Conservation (phyloP, 2,113 vertebrate genomes). For the Pitta sordida region DNA sequence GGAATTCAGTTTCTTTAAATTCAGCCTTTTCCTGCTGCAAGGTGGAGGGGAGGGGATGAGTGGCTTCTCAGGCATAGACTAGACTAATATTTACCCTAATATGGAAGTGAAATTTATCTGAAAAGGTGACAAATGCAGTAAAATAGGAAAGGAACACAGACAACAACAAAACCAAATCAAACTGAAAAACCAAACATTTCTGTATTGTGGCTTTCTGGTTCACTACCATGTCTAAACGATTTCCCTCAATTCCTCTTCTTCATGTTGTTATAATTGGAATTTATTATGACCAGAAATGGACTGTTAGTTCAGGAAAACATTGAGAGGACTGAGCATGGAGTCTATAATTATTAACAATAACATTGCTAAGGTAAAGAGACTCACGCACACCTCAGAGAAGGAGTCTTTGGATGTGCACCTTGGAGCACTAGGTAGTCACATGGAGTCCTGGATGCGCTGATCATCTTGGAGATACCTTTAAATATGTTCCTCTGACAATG, state of each 20-base stretch:
- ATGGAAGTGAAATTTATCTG: neutral
- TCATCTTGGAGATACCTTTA: neutral
- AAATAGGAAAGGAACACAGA: neutral
- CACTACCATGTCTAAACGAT: neutral
- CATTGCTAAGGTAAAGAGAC: neutral
- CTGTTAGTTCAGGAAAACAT: neutral
- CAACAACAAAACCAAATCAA: neutral
- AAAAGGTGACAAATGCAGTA: neutral
- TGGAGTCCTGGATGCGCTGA: neutral
- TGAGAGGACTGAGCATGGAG: neutral
- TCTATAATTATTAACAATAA: neutral
- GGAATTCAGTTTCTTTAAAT: neutral
- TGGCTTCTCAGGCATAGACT: neutral
- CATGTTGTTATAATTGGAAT: neutral
- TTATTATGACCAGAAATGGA: neutral
- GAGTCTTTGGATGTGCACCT: neutral
- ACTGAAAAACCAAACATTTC: neutral
- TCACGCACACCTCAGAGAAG: fast-evolving
- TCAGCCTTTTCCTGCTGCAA: neutral
- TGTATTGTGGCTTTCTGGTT: neutral
- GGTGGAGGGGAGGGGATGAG: neutral
- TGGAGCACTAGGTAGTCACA: neutral
- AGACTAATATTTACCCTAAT: neutral
- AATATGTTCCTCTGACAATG: fast-evolving
- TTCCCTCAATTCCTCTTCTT: neutral